phyloP scores from a whole-genome alignment of 2,888 invertebrate species.

The Luffia ferchaultella region DNA sequence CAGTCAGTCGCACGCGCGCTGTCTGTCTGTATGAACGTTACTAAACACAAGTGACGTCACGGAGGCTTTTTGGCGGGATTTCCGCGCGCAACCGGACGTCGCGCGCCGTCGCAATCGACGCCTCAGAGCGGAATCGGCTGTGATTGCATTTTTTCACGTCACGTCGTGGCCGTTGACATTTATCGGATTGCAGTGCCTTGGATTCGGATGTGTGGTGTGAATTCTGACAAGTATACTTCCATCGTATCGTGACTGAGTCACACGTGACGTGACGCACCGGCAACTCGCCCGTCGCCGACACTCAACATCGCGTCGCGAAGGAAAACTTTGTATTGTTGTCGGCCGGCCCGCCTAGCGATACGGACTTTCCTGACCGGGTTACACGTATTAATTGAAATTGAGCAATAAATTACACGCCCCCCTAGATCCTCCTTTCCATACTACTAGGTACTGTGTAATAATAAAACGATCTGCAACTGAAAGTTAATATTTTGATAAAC shows the following conservation, averaged over 20 bases:
- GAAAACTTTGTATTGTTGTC: constrained; percentile 11
- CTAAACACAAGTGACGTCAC: neutral
- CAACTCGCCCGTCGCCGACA: constrained; percentile 28
- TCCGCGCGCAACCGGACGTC: neutral
- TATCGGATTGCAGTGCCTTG: neutral
- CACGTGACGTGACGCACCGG: constrained; percentile 32
- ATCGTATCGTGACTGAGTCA: neutral
- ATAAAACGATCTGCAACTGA: too few species aligned
- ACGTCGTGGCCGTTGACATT: neutral
- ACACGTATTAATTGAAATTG: constrained; percentile 23
- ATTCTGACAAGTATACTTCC: neutral
- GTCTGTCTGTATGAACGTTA: neutral
- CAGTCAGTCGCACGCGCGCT: neutral
- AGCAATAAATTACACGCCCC: too few species aligned
- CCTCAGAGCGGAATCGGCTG: neutral
- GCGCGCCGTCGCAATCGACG: neutral
- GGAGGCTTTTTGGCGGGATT: neutral
- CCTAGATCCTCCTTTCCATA: too few species aligned
- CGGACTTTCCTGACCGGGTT: constrained; percentile 53
- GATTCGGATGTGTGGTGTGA: neutral
- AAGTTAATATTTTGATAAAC: too few species aligned
- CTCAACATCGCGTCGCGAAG: neutral
- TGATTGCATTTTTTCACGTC: too few species aligned
- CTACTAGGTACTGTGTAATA: too few species aligned
- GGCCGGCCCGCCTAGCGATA: constrained; percentile 22